Percentiles rank a stretch among this genome's conserved stretches.
Conservation (phyloP, 2,888 invertebrate genomes). For the Tromatobia lineatoria region DNA sequence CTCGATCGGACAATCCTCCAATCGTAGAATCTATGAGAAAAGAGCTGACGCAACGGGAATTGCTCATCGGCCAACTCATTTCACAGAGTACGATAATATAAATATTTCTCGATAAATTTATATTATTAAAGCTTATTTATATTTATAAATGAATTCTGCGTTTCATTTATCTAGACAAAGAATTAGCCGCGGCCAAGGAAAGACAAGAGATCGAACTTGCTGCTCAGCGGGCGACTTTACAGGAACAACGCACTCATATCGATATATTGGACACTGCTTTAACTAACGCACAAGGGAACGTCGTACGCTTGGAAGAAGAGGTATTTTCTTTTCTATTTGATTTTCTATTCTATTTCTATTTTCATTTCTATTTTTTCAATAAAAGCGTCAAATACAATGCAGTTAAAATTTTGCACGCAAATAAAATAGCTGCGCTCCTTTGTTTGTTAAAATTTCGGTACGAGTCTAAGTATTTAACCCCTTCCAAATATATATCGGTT, state of each 20-base stretch:
- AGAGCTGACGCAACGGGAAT: constrained; percentile 91
- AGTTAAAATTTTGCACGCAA: too few species aligned
- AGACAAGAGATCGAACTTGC: constrained; percentile 96
- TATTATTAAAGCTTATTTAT: not conserved
- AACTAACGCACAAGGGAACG: constrained; percentile 95
- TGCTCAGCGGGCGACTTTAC: constrained; percentile 94
- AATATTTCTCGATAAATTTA: not conserved
- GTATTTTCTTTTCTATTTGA: constrained; percentile 85
- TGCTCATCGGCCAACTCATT: constrained; percentile 94
- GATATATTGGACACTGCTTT: constrained; percentile 96
- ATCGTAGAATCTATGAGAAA: constrained; percentile 88
- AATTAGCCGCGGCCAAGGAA: constrained; percentile 95
- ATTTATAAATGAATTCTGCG: not conserved
- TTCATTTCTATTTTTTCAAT: constrained; percentile 8
- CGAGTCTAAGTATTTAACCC: too few species aligned
- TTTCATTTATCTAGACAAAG: constrained; percentile 89
- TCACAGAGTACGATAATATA: constrained; percentile 90
- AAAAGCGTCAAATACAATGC: too few species aligned
- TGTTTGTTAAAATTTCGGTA: too few species aligned
- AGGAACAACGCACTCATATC: constrained; percentile 97
- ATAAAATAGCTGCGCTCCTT: too few species aligned
- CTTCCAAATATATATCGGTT: too few species aligned
- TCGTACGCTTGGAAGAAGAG: constrained; percentile 95
- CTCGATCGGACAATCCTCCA: constrained; percentile 86
- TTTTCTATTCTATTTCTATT: not conserved